Conservation (phyloP, 2,113 vertebrate species). For the Xiphias gladius region DNA sequence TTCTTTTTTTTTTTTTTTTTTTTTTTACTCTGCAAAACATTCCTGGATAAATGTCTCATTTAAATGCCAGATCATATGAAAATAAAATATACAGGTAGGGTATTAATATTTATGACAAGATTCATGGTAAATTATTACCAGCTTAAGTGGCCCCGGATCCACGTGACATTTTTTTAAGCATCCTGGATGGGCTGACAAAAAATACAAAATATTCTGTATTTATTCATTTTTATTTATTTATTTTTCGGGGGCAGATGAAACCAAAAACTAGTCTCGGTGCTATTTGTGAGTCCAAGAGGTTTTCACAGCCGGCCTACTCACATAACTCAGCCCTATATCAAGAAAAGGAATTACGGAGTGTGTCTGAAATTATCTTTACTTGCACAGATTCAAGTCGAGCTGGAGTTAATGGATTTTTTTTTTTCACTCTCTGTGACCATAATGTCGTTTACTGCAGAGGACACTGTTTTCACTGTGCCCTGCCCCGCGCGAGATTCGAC, state of each 20-base stretch:
- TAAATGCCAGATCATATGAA: slow-evolving; percentile 20
- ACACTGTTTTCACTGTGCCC: slow-evolving; percentile 7
- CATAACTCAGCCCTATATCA: not conserved
- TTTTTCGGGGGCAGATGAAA: not conserved
- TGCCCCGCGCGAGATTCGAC: slow-evolving; percentile 39
- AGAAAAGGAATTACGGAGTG: not conserved
- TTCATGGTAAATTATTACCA: slow-evolving; percentile 17
- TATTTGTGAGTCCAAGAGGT: not conserved
- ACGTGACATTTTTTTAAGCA: not conserved
- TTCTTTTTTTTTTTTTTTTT: not conserved
- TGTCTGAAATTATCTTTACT: not conserved
- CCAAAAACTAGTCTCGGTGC: not conserved
- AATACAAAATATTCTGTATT: not conserved
- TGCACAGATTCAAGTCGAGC: not conserved
- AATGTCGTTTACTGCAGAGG: slow-evolving; percentile 5
- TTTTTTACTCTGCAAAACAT: not conserved
- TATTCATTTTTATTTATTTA: not conserved
- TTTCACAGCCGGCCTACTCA: not conserved
- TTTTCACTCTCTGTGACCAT: not conserved
- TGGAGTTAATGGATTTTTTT: not conserved
- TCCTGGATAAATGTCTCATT: not conserved
- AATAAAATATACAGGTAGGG: not conserved
- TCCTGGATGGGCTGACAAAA: not conserved
- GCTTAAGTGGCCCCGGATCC: not conserved
- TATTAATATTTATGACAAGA: slow-evolving; percentile 13